Conservation (phyloP, 2,888 invertebrate species). For the Hyppa rectilinea region DNA sequence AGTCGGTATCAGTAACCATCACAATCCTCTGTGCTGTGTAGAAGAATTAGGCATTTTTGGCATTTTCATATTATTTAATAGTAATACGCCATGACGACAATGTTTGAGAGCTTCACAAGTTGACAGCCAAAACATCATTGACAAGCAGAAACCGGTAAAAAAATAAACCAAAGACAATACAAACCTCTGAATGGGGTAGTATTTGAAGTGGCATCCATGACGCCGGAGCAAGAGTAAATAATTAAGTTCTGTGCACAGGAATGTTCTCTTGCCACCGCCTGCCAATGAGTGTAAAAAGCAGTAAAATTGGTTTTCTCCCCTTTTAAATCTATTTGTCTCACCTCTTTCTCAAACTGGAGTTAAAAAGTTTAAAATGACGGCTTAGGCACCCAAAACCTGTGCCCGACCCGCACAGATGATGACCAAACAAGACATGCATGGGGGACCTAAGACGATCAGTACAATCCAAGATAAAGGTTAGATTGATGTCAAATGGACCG, state of each 20-base stretch:
- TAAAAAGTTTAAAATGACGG: background rate
- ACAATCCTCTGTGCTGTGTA: background rate
- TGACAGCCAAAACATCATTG: background rate
- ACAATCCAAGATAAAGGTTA: background rate
- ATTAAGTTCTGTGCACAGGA: too few species aligned
- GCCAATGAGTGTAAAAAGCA: background rate
- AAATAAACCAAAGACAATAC: background rate
- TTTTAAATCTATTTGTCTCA: background rate
- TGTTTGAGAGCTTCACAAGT: too few species aligned
- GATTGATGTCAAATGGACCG: background rate
- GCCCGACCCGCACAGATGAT: too few species aligned
- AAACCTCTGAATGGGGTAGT: too few species aligned
- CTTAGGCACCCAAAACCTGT: background rate
- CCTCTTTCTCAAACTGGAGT: background rate
- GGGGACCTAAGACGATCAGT: background rate
- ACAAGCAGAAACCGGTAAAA: too few species aligned
- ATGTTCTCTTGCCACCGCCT: too few species aligned
- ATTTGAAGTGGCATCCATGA: too few species aligned
- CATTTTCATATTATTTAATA: background rate
- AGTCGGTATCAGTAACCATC: background rate
- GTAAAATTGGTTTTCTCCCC: background rate
- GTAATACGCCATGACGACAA: background rate
- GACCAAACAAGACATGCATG: background rate
- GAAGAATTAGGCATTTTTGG: slow-evolving; percentile 9
- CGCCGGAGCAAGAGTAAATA: too few species aligned